phyloP scores from a whole-genome alignment of 1,140 invertebrate genomes.

The Melanaphis sacchari region DNA sequence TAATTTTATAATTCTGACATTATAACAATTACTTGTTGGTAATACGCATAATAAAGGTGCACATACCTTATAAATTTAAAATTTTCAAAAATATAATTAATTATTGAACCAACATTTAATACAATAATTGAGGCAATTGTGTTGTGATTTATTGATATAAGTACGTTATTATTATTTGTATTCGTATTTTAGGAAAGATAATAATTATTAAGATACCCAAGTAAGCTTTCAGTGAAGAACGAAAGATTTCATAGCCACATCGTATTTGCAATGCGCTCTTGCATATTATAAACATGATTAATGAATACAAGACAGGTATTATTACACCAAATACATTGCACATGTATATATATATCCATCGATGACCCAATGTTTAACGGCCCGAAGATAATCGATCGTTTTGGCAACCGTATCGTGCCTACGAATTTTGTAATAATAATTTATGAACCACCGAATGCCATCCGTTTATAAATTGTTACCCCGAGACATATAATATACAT shows the following conservation, averaged over 20 bases:
- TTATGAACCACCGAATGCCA: background rate
- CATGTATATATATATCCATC: background rate
- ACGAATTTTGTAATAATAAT: background rate
- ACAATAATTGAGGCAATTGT: background rate
- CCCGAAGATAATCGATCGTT: constrained; percentile 15
- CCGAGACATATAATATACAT: background rate
- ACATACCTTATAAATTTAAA: background rate
- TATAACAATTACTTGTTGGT: background rate
- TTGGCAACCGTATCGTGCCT: background rate
- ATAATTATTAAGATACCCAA: background rate
- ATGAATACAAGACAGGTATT: background rate
- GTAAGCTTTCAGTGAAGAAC: background rate
- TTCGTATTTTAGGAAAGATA: background rate
- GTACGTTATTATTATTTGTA: background rate
- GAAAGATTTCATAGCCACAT: background rate
- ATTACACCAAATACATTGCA: background rate
- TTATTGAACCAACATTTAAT: background rate
- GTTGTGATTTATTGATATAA: background rate
- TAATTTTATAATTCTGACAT: background rate
- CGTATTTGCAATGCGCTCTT: background rate
- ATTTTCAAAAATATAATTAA: background rate
- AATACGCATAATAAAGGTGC: background rate
- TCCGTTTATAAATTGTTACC: background rate
- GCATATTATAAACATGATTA: constrained; percentile 3
- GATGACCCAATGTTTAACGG: constrained; percentile 1